These are phyloP conservation scores for Dasyprocta punctata DNA, from an alignment of 2,113 vertebrate genomes.

Conservation along the genomic window DNA sequence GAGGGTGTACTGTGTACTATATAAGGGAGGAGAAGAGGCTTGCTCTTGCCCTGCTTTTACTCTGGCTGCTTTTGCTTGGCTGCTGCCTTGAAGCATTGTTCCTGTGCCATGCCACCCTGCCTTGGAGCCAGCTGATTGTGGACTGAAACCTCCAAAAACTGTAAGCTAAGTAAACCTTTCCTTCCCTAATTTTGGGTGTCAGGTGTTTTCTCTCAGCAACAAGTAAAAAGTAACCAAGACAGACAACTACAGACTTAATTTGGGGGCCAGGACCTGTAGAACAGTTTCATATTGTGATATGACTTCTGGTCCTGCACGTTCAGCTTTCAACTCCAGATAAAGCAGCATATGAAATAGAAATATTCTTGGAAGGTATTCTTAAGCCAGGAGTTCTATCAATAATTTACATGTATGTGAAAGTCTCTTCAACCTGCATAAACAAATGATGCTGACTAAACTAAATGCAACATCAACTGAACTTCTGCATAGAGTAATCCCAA, in stretches of 20 bases:
- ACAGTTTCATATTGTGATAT: background rate
- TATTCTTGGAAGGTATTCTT: background rate
- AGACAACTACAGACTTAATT: background rate
- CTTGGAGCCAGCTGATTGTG: no score
- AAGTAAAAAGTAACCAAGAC: no score
- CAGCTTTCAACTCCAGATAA: background rate
- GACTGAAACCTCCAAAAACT: no score
- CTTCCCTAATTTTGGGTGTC: no score
- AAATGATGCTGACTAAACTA: background rate
- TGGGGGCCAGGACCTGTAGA: background rate
- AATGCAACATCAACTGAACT: background rate
- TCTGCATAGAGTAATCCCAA: background rate
- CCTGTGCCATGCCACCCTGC: no score
- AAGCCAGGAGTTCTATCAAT: background rate
- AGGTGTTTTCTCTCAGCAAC: no score
- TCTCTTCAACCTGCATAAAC: background rate
- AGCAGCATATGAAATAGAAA: background rate
- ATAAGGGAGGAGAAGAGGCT: no score
- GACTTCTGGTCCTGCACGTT: background rate
- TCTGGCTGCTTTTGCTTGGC: no score
- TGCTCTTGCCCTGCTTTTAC: no score
- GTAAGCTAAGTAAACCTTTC: no score
- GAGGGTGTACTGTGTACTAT: no score
- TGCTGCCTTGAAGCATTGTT: no score
- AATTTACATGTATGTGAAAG: background rate